Evolutionary conservation across 2,113 vertebrate genomes (phyloP).

Genomic region (Triplophysa siluroides): DNA sequence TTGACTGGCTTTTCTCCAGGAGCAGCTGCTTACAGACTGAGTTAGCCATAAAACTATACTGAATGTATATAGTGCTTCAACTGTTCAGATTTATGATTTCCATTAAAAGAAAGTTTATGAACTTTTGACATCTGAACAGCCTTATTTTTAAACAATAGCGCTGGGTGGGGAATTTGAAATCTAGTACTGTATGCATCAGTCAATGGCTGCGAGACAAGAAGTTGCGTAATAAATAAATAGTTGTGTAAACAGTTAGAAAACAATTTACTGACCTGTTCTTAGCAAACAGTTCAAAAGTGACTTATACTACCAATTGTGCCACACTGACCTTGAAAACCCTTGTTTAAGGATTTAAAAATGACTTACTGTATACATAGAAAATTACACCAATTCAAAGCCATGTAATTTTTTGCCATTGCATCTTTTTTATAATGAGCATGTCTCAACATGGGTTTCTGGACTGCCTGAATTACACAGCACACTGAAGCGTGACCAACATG

Average conservation of each 20-base stretch:
- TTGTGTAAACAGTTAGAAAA: neutral
- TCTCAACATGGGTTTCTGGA: neutral
- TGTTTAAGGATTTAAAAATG: too few relatives aligned
- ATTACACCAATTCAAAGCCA: too few relatives aligned
- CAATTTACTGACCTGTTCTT: neutral
- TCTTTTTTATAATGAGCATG: neutral
- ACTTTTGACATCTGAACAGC: conserved; percentile 4
- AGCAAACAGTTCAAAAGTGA: too few relatives aligned
- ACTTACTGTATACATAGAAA: too few relatives aligned
- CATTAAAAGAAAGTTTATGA: neutral
- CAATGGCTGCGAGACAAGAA: neutral
- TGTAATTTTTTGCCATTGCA: neutral
- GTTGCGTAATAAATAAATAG: neutral
- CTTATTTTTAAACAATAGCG: neutral
- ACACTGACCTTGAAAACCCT: too few relatives aligned
- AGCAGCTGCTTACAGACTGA: conserved; percentile 20
- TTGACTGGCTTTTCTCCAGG: conserved; percentile 45
- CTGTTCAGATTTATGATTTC: neutral
- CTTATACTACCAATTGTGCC: too few relatives aligned
- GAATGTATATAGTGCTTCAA: conserved; percentile 25
- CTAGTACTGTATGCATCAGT: neutral
- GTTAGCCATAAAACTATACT: conserved; percentile 9
- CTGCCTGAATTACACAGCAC: neutral
- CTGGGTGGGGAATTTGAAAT: neutral
- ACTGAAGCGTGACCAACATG: conserved; percentile 26